A percentile compares a stretch with the other conserved stretches of the same genome.
Conservation (phyloP, 2,113 vertebrate genomes). For the Halcyon senegalensis region DNA sequence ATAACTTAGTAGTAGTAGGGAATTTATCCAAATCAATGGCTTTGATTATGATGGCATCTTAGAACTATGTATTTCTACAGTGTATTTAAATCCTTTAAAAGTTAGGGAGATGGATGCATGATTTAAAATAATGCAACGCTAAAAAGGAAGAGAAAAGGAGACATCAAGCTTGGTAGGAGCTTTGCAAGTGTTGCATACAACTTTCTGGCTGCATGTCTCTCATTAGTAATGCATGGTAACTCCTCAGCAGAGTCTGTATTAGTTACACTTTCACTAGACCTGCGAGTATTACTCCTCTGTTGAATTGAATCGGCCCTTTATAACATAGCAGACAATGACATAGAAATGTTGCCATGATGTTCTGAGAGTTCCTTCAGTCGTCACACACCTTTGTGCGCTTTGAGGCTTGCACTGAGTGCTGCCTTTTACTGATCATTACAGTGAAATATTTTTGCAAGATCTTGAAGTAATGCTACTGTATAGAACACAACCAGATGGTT, state of each 20-base stretch:
- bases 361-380: background rate
- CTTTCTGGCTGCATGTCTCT: constrained; percentile 57
- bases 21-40: constrained; percentile 63
- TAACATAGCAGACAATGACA: constrained; percentile 65
- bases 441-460: background rate
- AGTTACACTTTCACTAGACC: constrained; percentile 73
- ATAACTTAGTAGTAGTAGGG: constrained; percentile 76
- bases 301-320: constrained; percentile 60
- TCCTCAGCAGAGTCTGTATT: constrained; percentile 73
- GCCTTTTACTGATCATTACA: background rate
- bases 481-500: background rate
- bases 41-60: constrained; percentile 86
- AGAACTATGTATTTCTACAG: constrained; percentile 10
- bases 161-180: constrained; percentile 41
- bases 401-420: background rate
- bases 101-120: constrained; percentile 4
- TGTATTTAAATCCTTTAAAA: constrained; percentile 17
- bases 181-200: constrained; percentile 33
- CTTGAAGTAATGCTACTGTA: background rate
- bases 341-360: constrained; percentile 19
- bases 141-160: background rate
- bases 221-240: constrained; percentile 79
- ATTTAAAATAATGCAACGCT: background rate
- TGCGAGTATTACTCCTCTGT: constrained; percentile 26
- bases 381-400: constrained; percentile 27